A percentile compares a stretch with the other conserved stretches of the same genome.
phyloP scores from a whole-genome alignment of 2,888 invertebrate genomes.

The Lepidochrysops patricia region DNA sequence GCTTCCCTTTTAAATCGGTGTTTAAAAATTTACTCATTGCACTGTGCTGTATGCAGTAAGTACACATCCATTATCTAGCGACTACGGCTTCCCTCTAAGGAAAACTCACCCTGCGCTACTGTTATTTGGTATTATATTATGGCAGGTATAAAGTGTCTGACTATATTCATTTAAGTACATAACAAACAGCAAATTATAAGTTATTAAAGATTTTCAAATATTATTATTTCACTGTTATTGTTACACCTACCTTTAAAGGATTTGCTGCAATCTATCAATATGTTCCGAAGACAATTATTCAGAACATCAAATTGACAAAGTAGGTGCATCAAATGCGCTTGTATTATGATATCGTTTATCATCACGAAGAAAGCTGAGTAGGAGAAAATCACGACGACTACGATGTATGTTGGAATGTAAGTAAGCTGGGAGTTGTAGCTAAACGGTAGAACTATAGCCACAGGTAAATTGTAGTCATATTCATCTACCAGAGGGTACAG shows the following conservation, averaged over 20 bases:
- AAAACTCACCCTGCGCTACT: too few species aligned
- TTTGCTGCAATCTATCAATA: conserved; percentile 37
- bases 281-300: conserved; percentile 47
- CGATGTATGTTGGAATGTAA: conserved; percentile 39
- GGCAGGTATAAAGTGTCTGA: too few species aligned
- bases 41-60: too few species aligned
- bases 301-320: conserved; percentile 52
- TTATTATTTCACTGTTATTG: not conserved
- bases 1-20: too few species aligned
- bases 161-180: too few species aligned
- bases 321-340: conserved; percentile 47
- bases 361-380: conserved; percentile 54
- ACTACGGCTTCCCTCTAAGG: too few species aligned
- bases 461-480: conserved; percentile 50
- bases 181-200: too few species aligned
- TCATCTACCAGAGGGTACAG: conserved; percentile 50
- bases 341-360: conserved; percentile 50
- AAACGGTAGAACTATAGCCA: conserved; percentile 41
- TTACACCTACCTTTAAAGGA: conserved; percentile 10
- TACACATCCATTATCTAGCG: too few species aligned
- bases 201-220: too few species aligned
- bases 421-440: conserved; percentile 32
- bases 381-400: conserved; percentile 36
- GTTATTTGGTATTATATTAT: too few species aligned
- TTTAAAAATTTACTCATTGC: too few species aligned